These are phyloP conservation scores for Amblyjoppa fuscipennis DNA, from an alignment of 2,888 invertebrate genomes.

Conservation along the genomic window DNA sequence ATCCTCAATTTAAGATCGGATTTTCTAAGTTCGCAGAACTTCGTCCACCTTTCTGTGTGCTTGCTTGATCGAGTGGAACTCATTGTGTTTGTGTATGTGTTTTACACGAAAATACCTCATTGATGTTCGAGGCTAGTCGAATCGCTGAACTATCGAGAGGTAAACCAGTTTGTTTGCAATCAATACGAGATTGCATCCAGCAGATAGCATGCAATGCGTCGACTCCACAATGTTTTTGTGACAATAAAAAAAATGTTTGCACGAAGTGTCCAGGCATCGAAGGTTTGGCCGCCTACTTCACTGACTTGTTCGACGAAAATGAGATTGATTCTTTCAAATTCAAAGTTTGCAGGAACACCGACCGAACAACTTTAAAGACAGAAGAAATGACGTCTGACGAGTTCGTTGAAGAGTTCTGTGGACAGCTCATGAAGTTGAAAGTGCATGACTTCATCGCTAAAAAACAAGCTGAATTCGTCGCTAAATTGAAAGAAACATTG, in stretches of 20 bases:
- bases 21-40: slow-evolving; percentile 58
- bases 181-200: slow-evolving; percentile 12
- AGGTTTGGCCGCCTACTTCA: slow-evolving; percentile 4
- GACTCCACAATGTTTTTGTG: slow-evolving; percentile 8
- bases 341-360: slow-evolving; percentile 22
- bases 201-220: slow-evolving; percentile 15
- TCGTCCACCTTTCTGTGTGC: slow-evolving; percentile 60
- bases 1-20: slow-evolving; percentile 48
- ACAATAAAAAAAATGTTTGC: slow-evolving; percentile 24
- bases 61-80: slow-evolving; percentile 63
- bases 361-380: slow-evolving; percentile 12
- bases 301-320: slow-evolving; percentile 21
- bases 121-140: slow-evolving; percentile 41
- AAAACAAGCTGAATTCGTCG: slow-evolving; percentile 13
- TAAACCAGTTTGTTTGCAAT: neutral
- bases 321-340: slow-evolving; percentile 25
- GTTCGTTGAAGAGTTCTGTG: slow-evolving; percentile 14
- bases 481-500: slow-evolving; percentile 17
- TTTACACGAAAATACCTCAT: slow-evolving; percentile 53
- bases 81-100: slow-evolving; percentile 63
- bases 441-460: slow-evolving; percentile 57
- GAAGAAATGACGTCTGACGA: neutral
- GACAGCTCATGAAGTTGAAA: slow-evolving; percentile 36
- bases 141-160: slow-evolving; percentile 16
- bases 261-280: slow-evolving; percentile 58